Evolutionary conservation across 2,888 invertebrate genomes (phyloP), one percentile per base, ranked within the genome.

Genomic region (Piscicola geometra): DNA sequence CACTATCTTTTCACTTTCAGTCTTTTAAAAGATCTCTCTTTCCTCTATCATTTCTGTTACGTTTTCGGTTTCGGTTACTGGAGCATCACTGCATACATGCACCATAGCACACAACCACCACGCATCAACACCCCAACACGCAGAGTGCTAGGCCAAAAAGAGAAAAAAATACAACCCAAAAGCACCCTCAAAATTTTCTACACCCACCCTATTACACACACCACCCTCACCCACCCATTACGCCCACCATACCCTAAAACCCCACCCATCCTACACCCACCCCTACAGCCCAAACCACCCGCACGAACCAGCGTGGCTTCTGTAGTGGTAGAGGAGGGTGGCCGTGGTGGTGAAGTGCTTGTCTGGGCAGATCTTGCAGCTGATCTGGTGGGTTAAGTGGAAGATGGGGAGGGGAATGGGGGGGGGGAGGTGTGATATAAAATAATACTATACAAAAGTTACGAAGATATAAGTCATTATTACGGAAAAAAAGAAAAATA

Each of bases 261-360:
- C 9, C 69, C n/a, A 32, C n/a, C n/a, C n/a, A n/a, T 28, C 12
- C 12, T 68, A 9, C 3, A 35, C 9, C 3, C n/a, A 25, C n/a
- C 9, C 9, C n/a, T 28, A 3, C 5, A 12, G 30, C 30, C 12
- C 25, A 9, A 2, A 30, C 25, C 33, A 68, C 5, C 25, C 33
- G 2, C 25, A 32, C 9, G 5, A 88, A 73, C 89, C 89, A 78
- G 89, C 89, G 82, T 89, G 89, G 81, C 88, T 89, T 47, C 89
- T 85, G 81, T 89, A 89, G 81, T 89, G 89, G 56, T 88, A 88
- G 79, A 88, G 87, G 21, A 89, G 85, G 1, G 89, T 89, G 32
- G 89, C 88, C 28, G 87, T 87, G 5, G 89, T 89, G 3, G 89
- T 89, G 80, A 89, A 89, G 68, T 86, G 86, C 75, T 88, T 87